Conservation (phyloP, 1,140 invertebrate genomes). For the Cephus cinctus region DNA sequence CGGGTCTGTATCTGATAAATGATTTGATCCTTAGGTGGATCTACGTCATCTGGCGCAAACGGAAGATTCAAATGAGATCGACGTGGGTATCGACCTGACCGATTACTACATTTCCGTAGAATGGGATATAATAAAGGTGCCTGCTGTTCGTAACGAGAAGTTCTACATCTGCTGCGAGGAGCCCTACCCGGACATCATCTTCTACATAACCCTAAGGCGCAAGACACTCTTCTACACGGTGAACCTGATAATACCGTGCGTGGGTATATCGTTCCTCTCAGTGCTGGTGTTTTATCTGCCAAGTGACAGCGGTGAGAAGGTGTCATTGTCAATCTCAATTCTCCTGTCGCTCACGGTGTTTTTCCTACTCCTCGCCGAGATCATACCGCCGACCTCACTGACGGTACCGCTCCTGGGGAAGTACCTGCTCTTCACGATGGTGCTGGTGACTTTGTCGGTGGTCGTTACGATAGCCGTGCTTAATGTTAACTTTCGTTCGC, state of each 20-base stretch:
- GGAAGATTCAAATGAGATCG: slow-evolving; percentile 78
- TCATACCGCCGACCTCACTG: slow-evolving; percentile 98
- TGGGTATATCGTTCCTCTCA: slow-evolving; percentile 95
- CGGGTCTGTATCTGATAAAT: too few species aligned
- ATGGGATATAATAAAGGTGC: slow-evolving; percentile 94
- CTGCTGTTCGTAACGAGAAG: slow-evolving; percentile 82
- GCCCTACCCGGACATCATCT: slow-evolving; percentile 95
- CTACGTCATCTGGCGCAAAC: slow-evolving; percentile 80
- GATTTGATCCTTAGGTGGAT: slow-evolving; percentile 87
- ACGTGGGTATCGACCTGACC: slow-evolving; percentile 86
- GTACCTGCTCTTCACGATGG: slow-evolving; percentile 99
- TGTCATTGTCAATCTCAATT: slow-evolving; percentile 97
- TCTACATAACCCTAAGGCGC: slow-evolving; percentile 93
- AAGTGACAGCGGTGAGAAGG: slow-evolving; percentile 96
- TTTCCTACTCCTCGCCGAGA: slow-evolving; percentile 95
- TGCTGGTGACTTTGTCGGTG: slow-evolving; percentile 96
- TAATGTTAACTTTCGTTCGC: slow-evolving; percentile 98
- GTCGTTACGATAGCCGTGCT: slow-evolving; percentile 97
- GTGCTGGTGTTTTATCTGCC: slow-evolving; percentile 98
- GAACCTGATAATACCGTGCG: slow-evolving; percentile 94
- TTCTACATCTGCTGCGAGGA: slow-evolving; percentile 90
- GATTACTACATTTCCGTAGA: slow-evolving; percentile 96
- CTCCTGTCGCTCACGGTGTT: slow-evolving; percentile 98
- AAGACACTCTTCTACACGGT: slow-evolving; percentile 98
- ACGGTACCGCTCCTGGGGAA: slow-evolving; percentile 97